Percentiles rank a stretch among this genome's conserved stretches.
Evolutionary conservation across 2,888 invertebrate genomes (phyloP).

Genomic region (Myopa tessellatipennis): DNA sequence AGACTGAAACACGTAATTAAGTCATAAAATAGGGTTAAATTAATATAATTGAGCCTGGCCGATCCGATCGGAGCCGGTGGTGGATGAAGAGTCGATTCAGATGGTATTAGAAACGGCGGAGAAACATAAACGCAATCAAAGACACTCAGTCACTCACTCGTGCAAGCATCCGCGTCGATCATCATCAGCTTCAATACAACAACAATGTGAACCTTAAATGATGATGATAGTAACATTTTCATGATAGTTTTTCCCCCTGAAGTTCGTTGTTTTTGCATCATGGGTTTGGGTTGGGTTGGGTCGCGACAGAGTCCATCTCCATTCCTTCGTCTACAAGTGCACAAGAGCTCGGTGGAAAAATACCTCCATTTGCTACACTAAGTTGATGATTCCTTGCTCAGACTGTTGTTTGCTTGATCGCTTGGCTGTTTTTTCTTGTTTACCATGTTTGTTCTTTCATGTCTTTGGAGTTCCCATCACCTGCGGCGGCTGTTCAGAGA

Average conservation of each 20-base stretch:
- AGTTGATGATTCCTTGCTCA: too few species aligned
- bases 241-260: background rate
- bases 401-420: background rate
- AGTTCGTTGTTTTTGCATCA: background rate
- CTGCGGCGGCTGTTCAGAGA: background rate
- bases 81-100: too few species aligned
- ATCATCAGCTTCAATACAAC: too few species aligned
- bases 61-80: background rate
- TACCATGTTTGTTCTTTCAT: background rate
- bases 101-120: too few species aligned
- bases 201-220: too few species aligned
- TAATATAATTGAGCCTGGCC: constrained; percentile 51
- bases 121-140: too few species aligned
- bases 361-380: background rate
- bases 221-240: background rate
- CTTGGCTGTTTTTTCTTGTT: background rate
- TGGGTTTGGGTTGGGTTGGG: too few species aligned
- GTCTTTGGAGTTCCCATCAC: background rate
- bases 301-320: too few species aligned
- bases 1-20: constrained; percentile 54
- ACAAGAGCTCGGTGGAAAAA: background rate
- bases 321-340: too few species aligned
- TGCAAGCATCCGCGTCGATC: too few species aligned
- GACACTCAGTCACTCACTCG: too few species aligned
- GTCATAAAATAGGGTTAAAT: constrained; percentile 59